phyloP scores from a whole-genome alignment of 2,888 invertebrate genomes.

The Oxytorus armatus region DNA sequence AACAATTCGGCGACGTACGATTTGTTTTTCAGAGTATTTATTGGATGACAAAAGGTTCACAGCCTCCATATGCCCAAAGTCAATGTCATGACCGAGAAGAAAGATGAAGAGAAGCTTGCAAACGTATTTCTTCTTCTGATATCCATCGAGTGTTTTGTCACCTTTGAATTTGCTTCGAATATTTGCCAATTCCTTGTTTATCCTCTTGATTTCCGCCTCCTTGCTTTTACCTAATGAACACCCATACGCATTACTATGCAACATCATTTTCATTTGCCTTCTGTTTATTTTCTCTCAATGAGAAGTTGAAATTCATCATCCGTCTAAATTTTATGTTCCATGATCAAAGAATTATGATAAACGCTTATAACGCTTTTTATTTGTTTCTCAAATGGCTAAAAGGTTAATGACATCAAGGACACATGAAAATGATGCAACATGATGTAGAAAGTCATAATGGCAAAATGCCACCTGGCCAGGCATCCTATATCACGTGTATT shows the following conservation, averaged over 20 bases:
- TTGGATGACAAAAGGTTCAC: constrained; percentile 99
- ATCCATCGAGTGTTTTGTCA: constrained; percentile 99
- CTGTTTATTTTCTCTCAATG: background rate
- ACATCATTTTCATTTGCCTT: background rate
- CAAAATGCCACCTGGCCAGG: constrained; percentile 77
- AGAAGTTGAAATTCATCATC: too few species aligned
- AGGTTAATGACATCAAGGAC: constrained; percentile 47
- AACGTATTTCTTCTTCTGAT: constrained; percentile 99
- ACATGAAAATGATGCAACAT: constrained; percentile 60
- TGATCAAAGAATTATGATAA: too few species aligned
- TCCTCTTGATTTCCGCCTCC: constrained; percentile 99
- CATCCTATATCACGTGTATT: constrained; percentile 67
- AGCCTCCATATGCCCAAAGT: constrained; percentile 99
- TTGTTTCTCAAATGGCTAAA: constrained; percentile 46
- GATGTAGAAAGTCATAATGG: constrained; percentile 70
- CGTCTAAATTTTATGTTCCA: too few species aligned
- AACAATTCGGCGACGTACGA: constrained; percentile 87
- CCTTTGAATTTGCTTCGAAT: constrained; percentile 99
- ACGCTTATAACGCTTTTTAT: too few species aligned
- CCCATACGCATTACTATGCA: background rate
- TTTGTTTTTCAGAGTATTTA: constrained; percentile 99
- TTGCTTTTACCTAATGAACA: constrained; percentile 95
- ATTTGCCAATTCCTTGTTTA: constrained; percentile 99
- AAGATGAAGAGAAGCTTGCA: constrained; percentile 99
- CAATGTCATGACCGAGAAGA: constrained; percentile 99